Evolutionary conservation across 2,113 vertebrate species (phyloP).

Genomic region (Bambusicola thoracicus): DNA sequence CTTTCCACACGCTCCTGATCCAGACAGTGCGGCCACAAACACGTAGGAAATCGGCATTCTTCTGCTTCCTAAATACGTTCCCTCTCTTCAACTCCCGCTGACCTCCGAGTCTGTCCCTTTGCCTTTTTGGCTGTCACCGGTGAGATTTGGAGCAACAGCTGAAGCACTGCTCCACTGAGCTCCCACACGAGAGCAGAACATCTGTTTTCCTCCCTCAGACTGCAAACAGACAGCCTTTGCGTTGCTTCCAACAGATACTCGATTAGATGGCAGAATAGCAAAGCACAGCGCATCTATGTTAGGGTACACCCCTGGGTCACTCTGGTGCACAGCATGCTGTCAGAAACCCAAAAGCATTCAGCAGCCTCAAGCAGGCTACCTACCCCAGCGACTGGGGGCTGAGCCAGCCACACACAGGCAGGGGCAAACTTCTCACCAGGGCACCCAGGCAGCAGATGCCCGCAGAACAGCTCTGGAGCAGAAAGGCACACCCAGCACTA

Average conservation of each 20-base stretch:
- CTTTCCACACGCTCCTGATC: neutral
- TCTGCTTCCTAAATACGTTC: neutral
- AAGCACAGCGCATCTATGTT: neutral
- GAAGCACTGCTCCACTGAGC: neutral
- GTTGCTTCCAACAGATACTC: slow-evolving; percentile 7
- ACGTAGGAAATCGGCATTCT: neutral
- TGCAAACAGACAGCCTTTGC: neutral
- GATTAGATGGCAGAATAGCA: neutral
- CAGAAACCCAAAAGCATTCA: neutral
- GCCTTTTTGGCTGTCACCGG: slow-evolving; percentile 4
- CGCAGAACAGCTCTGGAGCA: neutral
- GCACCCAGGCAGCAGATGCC: neutral
- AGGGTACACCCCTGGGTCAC: neutral
- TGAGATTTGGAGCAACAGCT: slow-evolving; percentile 43
- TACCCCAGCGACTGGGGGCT: neutral
- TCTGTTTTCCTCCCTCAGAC: slow-evolving; percentile 36
- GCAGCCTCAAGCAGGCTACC: neutral
- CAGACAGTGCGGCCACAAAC: neutral
- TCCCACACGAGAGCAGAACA: slow-evolving; percentile 20
- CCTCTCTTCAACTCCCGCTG: slow-evolving; percentile 20
- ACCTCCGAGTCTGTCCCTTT: neutral
- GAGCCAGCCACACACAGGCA: fast-evolving
- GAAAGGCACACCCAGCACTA: fast-evolving
- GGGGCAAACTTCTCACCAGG: neutral
- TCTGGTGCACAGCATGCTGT: fast-evolving